A percentile compares a stretch with the other conserved stretches of the same genome.
These are phyloP conservation scores for Turnix velox DNA, from an alignment of 2,113 vertebrate species.

Conservation along the genomic window DNA sequence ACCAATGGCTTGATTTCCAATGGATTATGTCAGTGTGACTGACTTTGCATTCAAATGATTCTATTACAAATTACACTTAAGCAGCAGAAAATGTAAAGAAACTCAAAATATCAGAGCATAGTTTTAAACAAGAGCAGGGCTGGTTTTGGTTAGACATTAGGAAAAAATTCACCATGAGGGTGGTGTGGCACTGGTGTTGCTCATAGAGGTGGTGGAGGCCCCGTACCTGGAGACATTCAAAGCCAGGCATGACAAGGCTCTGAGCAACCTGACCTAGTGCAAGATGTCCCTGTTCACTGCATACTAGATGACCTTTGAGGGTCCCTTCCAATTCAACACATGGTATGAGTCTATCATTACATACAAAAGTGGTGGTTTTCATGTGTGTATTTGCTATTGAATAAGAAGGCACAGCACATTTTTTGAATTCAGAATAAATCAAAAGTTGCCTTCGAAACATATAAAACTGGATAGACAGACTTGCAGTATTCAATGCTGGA, in stretches of 20 bases:
- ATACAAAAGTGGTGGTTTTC: neutral
- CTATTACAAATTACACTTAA: neutral
- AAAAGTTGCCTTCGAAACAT: neutral
- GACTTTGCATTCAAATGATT: constrained; percentile 45
- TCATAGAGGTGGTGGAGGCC: no score
- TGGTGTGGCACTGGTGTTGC: no score
- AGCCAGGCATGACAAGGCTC: no score
- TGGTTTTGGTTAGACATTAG: no score
- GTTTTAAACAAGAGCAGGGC: no score
- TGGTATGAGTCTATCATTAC: no score
- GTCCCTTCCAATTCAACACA: no score
- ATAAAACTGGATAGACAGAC: neutral
- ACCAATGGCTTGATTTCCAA: constrained; percentile 17
- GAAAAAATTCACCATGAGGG: no score
- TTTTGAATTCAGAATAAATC: neutral
- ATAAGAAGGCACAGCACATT: neutral
- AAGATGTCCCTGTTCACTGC: no score
- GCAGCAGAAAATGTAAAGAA: neutral
- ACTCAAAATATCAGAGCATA: neutral
- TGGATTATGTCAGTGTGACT: neutral
- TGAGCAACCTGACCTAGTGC: no score
- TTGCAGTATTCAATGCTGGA: neutral
- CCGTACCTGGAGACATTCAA: no score
- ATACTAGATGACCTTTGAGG: no score
- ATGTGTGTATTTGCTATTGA: neutral